phyloP scores from a whole-genome alignment of 2,888 invertebrate species.

The Apantesis nais region DNA sequence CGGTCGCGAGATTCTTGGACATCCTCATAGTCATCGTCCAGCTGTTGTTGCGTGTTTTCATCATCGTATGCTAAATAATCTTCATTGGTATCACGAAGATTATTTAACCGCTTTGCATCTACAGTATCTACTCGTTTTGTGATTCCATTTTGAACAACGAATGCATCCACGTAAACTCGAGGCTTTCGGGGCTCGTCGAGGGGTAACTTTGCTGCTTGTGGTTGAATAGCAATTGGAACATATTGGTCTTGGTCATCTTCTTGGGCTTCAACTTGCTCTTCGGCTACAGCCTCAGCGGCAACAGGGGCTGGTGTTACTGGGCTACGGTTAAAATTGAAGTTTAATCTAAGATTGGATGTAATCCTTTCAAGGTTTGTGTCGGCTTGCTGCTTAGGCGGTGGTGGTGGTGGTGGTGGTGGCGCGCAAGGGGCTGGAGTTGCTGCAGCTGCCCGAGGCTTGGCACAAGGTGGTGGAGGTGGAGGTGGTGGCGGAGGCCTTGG shows the following conservation, averaged over 20 bases:
- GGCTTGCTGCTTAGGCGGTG: conserved; percentile 58
- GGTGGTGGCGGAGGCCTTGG: conserved; percentile 56
- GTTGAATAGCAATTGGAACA: conserved; percentile 66
- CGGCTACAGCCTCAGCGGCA: conserved; percentile 33
- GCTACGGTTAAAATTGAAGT: conserved; percentile 74
- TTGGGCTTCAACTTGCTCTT: conserved; percentile 38
- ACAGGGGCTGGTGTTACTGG: conserved; percentile 58
- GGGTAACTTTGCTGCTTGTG: conserved; percentile 73
- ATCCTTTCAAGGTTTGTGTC: conserved; percentile 68
- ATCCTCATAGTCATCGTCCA: conserved; percentile 75
- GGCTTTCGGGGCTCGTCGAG: conserved; percentile 64
- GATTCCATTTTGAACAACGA: conserved; percentile 77
- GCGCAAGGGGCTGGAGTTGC: conserved; percentile 69
- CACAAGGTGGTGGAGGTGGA: conserved; percentile 62
- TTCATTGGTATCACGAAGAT: conserved; percentile 55
- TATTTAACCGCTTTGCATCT: conserved; percentile 63
- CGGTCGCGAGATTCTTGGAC: conserved; percentile 73
- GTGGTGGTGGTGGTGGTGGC: conserved; percentile 59
- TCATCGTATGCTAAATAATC: conserved; percentile 72
- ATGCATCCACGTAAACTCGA: conserved; percentile 79
- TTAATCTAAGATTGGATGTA: conserved; percentile 73
- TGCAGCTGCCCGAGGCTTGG: conserved; percentile 71
- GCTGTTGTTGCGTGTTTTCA: conserved; percentile 52
- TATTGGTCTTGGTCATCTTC: conserved; percentile 47
- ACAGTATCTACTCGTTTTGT: conserved; percentile 71